Percentiles rank a stretch among this genome's conserved stretches.
Evolutionary conservation across 1,140 invertebrate genomes (phyloP).

Genomic region (Zaprionus camerounensis): DNA sequence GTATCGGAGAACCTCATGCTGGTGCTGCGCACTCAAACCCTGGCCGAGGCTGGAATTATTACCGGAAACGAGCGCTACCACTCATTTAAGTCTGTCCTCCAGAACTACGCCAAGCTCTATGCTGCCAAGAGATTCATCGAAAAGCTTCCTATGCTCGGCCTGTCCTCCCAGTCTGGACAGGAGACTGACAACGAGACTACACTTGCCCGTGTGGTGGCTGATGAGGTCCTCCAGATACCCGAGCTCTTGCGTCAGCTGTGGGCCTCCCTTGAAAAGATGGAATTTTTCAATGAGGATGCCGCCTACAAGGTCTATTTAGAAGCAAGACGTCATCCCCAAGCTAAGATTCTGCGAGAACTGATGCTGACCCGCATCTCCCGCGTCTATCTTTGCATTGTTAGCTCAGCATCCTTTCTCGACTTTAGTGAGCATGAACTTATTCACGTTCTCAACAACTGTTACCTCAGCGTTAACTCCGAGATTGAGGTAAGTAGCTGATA

Average conservation of each 20-base stretch:
- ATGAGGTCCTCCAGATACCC: constrained; percentile 59
- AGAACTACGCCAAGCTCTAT: constrained; percentile 65
- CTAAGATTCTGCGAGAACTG: constrained; percentile 59
- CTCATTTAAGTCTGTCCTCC: constrained; percentile 52
- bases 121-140: constrained; percentile 62
- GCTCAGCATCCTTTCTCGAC: constrained; percentile 61
- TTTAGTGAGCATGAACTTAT: constrained; percentile 56
- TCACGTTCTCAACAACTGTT: constrained; percentile 62
- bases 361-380: constrained; percentile 67
- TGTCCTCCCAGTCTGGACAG: neutral
- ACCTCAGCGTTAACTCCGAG: constrained; percentile 66
- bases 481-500: constrained; percentile 46
- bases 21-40: constrained; percentile 56
- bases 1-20: constrained; percentile 54
- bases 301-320: constrained; percentile 66
- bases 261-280: constrained; percentile 59
- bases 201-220: constrained; percentile 49
- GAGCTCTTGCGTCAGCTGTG: constrained; percentile 58
- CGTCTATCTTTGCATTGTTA: constrained; percentile 63
- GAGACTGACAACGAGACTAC: constrained; percentile 21
- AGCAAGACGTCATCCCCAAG: constrained; percentile 54
- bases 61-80: constrained; percentile 56
- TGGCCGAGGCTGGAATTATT: constrained; percentile 51
- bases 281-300: constrained; percentile 67
- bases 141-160: constrained; percentile 43